These are phyloP conservation scores for Drepanosiphum platanoidis DNA, from an alignment of 2,888 invertebrate genomes.

Conservation along the genomic window DNA sequence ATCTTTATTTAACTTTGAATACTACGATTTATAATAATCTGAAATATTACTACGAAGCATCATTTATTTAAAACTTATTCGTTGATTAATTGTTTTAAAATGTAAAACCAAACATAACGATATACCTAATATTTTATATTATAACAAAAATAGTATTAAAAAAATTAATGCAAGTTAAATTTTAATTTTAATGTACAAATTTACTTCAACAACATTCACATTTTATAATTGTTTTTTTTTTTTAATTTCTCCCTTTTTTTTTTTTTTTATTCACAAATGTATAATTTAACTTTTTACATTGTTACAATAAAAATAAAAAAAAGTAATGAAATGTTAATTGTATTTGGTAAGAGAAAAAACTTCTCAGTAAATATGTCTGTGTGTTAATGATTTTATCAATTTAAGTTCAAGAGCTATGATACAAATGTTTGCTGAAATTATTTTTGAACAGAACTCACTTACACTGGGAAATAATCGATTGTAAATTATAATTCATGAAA, in stretches of 20 bases:
- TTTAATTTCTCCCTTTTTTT: too few species aligned
- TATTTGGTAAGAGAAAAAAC: too few species aligned
- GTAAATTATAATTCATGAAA: too few species aligned
- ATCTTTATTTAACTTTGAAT: conserved; percentile 27
- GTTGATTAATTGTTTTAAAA: conserved; percentile 20
- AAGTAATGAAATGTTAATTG: too few species aligned
- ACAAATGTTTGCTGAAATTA: too few species aligned
- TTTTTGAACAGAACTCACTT: too few species aligned
- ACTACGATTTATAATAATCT: conserved; percentile 25
- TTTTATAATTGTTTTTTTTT: neutral
- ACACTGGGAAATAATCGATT: too few species aligned
- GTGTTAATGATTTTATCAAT: too few species aligned
- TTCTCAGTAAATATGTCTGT: too few species aligned
- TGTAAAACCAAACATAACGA: neutral
- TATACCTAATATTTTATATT: neutral
- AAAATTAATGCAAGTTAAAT: neutral
- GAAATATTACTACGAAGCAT: neutral
- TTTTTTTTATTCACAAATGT: neutral
- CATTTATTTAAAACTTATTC: conserved; percentile 20
- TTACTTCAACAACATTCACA: neutral
- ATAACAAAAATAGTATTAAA: neutral
- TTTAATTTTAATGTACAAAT: neutral
- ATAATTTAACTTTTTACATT: conserved; percentile 9
- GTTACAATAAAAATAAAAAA: too few species aligned
- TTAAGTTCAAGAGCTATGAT: too few species aligned